Conservation (phyloP, 2,797 vertebrate genomes). For the Manis crassicaudata region DNA sequence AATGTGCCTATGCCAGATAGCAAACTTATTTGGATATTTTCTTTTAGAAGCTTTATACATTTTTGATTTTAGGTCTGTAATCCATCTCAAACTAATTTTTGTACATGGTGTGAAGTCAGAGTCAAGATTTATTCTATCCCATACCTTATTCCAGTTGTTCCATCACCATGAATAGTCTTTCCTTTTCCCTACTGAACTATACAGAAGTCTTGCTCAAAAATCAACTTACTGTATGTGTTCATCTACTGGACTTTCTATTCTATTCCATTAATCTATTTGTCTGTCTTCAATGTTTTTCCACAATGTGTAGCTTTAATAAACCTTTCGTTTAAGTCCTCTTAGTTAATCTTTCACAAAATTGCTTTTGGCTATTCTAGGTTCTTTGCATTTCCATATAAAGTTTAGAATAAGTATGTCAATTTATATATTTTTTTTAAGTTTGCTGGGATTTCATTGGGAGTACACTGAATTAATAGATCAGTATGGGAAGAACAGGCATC, state of each 20-base stretch:
- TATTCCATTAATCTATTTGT: background rate
- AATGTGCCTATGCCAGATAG: background rate
- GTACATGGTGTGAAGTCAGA: background rate
- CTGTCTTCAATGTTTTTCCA: background rate
- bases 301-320: background rate
- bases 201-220: background rate
- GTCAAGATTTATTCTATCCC: background rate
- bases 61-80: background rate
- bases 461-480: background rate
- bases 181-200: background rate
- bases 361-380: background rate
- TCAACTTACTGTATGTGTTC: background rate
- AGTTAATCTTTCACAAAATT: background rate
- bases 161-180: background rate
- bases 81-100: conserved; percentile 8
- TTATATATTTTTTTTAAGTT: background rate
- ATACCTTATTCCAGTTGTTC: background rate
- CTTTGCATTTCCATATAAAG: background rate
- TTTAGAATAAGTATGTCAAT: background rate
- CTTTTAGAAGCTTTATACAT: background rate
- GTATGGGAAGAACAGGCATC: background rate
- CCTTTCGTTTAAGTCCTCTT: background rate
- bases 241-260: background rate
- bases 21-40: background rate
- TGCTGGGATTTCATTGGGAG: background rate